phyloP scores from a whole-genome alignment of 2,888 invertebrate species.

The Acleris cristana region DNA sequence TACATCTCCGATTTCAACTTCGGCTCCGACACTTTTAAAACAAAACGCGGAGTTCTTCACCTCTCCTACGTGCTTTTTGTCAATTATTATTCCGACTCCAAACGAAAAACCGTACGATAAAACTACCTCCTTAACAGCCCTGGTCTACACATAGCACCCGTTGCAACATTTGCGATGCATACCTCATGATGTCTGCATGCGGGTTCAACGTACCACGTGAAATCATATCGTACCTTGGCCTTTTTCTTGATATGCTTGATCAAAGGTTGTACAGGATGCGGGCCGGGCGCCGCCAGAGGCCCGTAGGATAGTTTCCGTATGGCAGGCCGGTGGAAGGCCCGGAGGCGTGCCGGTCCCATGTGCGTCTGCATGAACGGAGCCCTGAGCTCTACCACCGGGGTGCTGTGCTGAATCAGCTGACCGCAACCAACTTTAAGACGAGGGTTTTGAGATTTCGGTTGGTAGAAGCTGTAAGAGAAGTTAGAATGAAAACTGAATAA shows the following conservation, averaged over 20 bases:
- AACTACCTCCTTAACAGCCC: too few relatives aligned
- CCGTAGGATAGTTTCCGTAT: slow-evolving; percentile 95
- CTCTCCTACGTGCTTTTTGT: too few relatives aligned
- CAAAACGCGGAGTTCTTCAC: too few relatives aligned
- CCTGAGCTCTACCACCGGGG: slow-evolving; percentile 97
- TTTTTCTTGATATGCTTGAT: slow-evolving; percentile 96
- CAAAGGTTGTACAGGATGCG: slow-evolving; percentile 93
- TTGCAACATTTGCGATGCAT: too few relatives aligned
- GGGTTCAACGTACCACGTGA: too few relatives aligned
- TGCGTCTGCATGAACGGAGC: slow-evolving; percentile 98
- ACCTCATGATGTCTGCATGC: too few relatives aligned
- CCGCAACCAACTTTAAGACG: slow-evolving; percentile 94
- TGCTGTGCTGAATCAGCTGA: slow-evolving; percentile 97
- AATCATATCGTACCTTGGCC: slow-evolving; percentile 83
- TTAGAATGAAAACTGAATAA: background rate
- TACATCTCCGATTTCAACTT: too few relatives aligned
- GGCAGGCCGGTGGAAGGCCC: slow-evolving; percentile 97
- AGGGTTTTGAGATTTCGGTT: slow-evolving; percentile 93
- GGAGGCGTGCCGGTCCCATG: slow-evolving; percentile 88
- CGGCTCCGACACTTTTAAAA: too few relatives aligned
- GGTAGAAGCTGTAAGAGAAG: slow-evolving; percentile 89
- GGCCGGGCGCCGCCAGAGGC: slow-evolving; percentile 87
- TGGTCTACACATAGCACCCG: too few relatives aligned
- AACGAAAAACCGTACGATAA: too few relatives aligned
- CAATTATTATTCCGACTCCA: too few relatives aligned